Evolutionary conservation across 2,113 vertebrate genomes (phyloP), one percentile per base, ranked within the genome.

Genomic region (Mesocricetus auratus): DNA sequence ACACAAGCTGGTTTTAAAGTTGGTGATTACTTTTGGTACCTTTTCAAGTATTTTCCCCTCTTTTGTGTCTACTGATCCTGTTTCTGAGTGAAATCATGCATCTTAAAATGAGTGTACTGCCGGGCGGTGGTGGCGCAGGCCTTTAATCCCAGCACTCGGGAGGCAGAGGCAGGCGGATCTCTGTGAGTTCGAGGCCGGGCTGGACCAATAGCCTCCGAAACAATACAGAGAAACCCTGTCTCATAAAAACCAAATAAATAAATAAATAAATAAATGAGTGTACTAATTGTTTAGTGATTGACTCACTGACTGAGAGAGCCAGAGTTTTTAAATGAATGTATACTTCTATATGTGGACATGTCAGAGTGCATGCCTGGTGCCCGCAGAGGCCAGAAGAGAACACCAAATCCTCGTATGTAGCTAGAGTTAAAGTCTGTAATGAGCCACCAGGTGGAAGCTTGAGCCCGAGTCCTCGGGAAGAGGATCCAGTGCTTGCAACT

Each of bases 11-110:
- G 90, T 96, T 97, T 94, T 91, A 56, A 87, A 3, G 53, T 82
- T 95, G 92, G 81, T 68, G 97, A 87, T 74, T 82, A 17, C 74
- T 90, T 96, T 90, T 75, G 74, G 56, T 86, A 91, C 87, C 74
- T 96, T 87, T 92, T 91, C 64, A 92, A 62, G 87, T 88, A 86
- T 91, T 9, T 13, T 88, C 94, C 94, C 92, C 90, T 97, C 96
- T 95, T 94, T 64, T 11, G 62, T 0, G 89, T 92, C 95, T 93
- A 45, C 86, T 75, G 74, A 29, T 82, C 64, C 45, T 10, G 16
- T 26, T 87, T 92, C 87, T 56, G 16, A 53, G 50, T 24, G 69
- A 53, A 21, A 92, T 86, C 29, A 45, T 17, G 8, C 58, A 91
- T 93, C 94, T 96, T 56, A 73, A 91, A 26, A 89, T 45, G 69